Evolutionary conservation across 2,888 invertebrate genomes (phyloP).

Genomic region (Helobdella robusta): DNA sequence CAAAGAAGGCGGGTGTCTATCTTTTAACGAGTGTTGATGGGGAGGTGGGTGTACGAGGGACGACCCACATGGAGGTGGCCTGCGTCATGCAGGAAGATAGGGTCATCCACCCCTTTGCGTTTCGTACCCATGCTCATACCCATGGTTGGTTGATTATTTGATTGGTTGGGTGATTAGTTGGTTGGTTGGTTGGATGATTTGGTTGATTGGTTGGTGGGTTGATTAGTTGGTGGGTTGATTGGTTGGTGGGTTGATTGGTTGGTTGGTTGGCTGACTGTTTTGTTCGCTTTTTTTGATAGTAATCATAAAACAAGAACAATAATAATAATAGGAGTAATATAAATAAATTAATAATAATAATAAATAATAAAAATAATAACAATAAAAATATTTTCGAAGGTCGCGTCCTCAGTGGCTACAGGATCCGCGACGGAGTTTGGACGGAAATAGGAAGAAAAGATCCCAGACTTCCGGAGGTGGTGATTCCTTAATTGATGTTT

Average conservation of each 20-base stretch:
- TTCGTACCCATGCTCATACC: conserved; percentile 83
- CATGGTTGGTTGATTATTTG: conserved; percentile 55
- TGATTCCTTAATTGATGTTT: no score
- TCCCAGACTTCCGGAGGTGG: conserved; percentile 44
- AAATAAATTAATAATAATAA: no score
- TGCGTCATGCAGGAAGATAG: conserved; percentile 66
- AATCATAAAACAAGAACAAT: no score
- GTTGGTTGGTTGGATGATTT: no score
- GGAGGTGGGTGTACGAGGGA: conserved; percentile 58
- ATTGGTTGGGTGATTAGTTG: no score
- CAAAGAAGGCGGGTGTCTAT: conserved; percentile 80
- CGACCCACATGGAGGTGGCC: conserved; percentile 72
- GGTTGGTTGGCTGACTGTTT: no score
- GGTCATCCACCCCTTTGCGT: conserved; percentile 88
- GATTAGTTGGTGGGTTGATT: no score
- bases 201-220: no score
- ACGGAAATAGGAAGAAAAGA: conserved; percentile 46
- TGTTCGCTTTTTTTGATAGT: no score
- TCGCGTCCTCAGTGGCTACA: conserved; percentile 46
- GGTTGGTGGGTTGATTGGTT: no score
- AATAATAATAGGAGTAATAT: no score
- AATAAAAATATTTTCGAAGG: no score
- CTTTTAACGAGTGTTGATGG: conserved; percentile 82
- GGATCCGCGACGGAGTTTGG: conserved; percentile 44
- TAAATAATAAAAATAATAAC: not conserved